Conservation (phyloP, 1,140 invertebrate species). For the Eriosoma lanigerum region DNA sequence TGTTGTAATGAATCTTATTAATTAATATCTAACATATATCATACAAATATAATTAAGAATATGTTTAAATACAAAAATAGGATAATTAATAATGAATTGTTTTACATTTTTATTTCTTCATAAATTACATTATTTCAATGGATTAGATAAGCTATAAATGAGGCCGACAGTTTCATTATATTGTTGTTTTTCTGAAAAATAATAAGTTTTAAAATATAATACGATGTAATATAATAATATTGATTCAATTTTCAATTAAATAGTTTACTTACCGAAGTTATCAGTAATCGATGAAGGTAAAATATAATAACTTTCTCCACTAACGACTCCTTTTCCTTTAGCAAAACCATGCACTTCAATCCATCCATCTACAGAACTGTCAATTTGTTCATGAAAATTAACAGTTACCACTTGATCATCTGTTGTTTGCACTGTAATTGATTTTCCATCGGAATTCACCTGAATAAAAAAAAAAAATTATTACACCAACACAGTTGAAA, state of each 20-base stretch:
- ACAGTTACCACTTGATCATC: conserved; percentile 27
- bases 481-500: neutral
- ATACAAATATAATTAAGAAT: no score
- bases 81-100: no score
- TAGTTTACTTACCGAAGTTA: conserved; percentile 21
- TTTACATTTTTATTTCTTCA: no score
- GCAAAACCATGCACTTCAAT: conserved; percentile 13
- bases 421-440: conserved; percentile 25
- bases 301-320: neutral
- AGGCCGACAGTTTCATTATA: conserved; percentile 16
- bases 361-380: conserved; percentile 26
- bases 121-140: conserved; percentile 10
- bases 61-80: no score
- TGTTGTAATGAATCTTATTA: no score
- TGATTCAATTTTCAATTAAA: neutral
- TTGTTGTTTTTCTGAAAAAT: conserved; percentile 26
- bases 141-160: neutral
- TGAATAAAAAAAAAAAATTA: neutral
- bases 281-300: conserved; percentile 40
- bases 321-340: conserved; percentile 6
- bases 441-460: conserved; percentile 3
- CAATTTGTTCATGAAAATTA: conserved; percentile 34
- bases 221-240: neutral
- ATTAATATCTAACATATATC: no score
- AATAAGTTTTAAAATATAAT: neutral